Evolutionary conservation across 2,888 invertebrate species (phyloP).

Genomic region (Rhaphigaster nebulosa): DNA sequence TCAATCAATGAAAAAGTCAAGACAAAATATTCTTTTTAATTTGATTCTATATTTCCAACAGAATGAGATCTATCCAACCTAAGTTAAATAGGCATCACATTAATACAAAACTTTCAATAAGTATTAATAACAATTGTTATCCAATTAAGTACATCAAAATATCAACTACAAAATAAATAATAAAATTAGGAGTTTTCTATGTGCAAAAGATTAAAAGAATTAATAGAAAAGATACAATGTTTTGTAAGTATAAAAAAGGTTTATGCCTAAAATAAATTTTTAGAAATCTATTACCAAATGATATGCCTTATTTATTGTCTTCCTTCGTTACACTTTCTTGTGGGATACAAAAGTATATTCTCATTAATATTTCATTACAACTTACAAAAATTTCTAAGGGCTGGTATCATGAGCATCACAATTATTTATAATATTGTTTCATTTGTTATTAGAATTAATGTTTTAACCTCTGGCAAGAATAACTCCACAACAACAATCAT

Average conservation of each 20-base stretch:
- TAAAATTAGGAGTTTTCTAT: conserved; percentile 23
- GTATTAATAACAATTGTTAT: conserved; percentile 27
- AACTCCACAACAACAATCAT: conserved; percentile 36
- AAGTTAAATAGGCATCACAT: conserved; percentile 58
- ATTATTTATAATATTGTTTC: neutral
- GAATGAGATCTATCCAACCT: conserved; percentile 58
- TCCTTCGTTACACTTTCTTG: neutral
- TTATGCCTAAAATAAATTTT: conserved; percentile 37
- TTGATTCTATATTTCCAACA: conserved; percentile 48
- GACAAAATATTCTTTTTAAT: conserved; percentile 40
- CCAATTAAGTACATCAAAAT: conserved; percentile 54
- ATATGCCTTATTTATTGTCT: conserved; percentile 54
- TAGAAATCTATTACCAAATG: conserved; percentile 23
- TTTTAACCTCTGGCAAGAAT: conserved; percentile 53
- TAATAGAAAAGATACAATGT: conserved; percentile 18
- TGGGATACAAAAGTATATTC: conserved; percentile 19
- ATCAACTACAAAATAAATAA: conserved; percentile 40
- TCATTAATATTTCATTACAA: conserved; percentile 3
- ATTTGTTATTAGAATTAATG: conserved; percentile 12
- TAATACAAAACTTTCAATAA: conserved; percentile 47
- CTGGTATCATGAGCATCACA: neutral
- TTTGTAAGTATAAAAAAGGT: conserved; percentile 5
- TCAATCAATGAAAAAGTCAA: neutral
- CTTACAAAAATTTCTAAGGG: conserved; percentile 18
- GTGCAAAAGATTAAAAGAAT: conserved; percentile 20